These are phyloP conservation scores for Aspidoscelis tigris DNA, from an alignment of 2,113 vertebrate species.

Conservation along the genomic window DNA sequence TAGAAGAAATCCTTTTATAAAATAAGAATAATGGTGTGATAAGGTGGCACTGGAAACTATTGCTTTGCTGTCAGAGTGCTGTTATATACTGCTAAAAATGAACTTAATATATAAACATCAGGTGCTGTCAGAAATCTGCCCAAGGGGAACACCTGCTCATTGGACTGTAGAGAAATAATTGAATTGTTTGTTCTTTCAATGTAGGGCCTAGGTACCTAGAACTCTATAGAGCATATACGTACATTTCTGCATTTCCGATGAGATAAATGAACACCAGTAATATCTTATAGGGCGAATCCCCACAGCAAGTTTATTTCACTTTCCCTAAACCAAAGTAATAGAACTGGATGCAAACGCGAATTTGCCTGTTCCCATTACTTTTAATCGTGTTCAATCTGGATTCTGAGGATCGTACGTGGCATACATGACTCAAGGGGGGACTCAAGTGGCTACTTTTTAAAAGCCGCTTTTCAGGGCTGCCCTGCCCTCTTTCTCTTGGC, in stretches of 20 bases:
- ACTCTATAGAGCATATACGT: not conserved
- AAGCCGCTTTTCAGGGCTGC: no score
- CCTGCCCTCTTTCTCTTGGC: no score
- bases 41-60: not conserved
- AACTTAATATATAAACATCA: not conserved
- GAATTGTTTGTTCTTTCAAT: constrained; percentile 7
- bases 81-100: not conserved
- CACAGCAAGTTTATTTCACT: no score
- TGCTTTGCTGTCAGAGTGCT: constrained; percentile 1
- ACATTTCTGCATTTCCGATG: constrained; percentile 18
- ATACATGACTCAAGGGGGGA: no score
- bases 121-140: not conserved
- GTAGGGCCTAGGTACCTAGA: constrained; percentile 16
- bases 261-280: not conserved
- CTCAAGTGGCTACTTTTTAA: no score
- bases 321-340: no score
- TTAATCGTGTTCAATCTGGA: no score
- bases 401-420: no score
- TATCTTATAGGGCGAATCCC: not conserved
- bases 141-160: constrained; percentile 32
- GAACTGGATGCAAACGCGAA: no score
- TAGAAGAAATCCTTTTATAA: not conserved
- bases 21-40: not conserved
- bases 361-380: no score
- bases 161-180: constrained; percentile 16